Conservation (phyloP, 1,140 invertebrate species). For the Bombus soroeensis region DNA sequence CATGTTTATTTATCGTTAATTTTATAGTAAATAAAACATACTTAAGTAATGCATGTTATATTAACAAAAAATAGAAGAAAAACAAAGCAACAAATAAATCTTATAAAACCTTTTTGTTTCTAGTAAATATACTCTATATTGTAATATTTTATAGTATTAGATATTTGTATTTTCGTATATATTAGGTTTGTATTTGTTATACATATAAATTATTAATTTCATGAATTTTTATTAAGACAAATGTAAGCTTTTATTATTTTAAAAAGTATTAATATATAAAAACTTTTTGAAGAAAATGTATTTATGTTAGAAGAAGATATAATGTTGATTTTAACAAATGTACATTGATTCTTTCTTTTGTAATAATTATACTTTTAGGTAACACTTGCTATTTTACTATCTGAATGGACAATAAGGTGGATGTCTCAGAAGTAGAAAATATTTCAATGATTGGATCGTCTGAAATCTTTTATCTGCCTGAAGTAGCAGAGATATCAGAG, state of each 20-base stretch:
- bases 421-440: slow-evolving; percentile 75
- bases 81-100: background rate
- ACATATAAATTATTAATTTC: background rate
- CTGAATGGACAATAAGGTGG: slow-evolving; percentile 80
- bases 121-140: background rate
- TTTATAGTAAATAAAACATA: background rate
- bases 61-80: background rate
- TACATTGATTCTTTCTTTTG: slow-evolving; percentile 14
- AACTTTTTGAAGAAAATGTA: background rate
- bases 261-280: background rate
- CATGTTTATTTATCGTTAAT: background rate
- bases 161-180: slow-evolving; percentile 1
- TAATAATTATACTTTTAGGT: slow-evolving; percentile 46
- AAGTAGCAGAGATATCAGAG: slow-evolving; percentile 74
- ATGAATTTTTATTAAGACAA: background rate
- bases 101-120: background rate
- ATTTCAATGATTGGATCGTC: slow-evolving; percentile 78
- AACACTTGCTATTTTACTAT: slow-evolving; percentile 49
- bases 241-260: background rate
- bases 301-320: background rate
- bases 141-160: background rate
- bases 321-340: background rate
- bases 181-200: background rate
- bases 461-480: slow-evolving; percentile 73
- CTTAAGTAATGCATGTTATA: background rate